Evolutionary conservation across 2,113 vertebrate genomes (phyloP).

Genomic region (Paramisgurnus dabryanus): DNA sequence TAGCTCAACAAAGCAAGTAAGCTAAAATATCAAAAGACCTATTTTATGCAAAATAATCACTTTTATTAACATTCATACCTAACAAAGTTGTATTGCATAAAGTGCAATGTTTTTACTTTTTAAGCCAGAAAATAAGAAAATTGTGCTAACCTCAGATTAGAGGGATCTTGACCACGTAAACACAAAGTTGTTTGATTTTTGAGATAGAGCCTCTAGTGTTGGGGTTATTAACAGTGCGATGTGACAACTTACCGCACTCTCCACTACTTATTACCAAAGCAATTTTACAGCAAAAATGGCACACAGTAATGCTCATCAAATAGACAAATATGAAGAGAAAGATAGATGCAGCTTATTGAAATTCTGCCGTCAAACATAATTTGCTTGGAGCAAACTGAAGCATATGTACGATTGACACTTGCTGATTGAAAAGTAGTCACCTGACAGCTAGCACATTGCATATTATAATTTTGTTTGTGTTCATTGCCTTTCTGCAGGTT

Average conservation of each 20-base stretch:
- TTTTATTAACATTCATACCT: too few relatives aligned
- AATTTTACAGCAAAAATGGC: not conserved
- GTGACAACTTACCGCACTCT: not conserved
- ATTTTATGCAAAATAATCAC: too few relatives aligned
- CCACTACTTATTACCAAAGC: not conserved
- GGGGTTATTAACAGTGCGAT: not conserved
- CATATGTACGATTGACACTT: constrained; percentile 61
- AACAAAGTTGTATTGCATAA: too few relatives aligned
- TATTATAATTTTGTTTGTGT: constrained; percentile 67
- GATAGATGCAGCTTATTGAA: not conserved
- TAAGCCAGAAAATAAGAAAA: too few relatives aligned
- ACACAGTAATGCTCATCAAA: not conserved
- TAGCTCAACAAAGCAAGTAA: too few relatives aligned
- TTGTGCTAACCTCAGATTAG: too few relatives aligned
- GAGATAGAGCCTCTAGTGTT: too few relatives aligned
- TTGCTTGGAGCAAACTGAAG: constrained; percentile 7
- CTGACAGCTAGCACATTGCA: constrained; percentile 60
- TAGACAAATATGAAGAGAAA: not conserved
- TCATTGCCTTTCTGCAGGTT: constrained; percentile 61
- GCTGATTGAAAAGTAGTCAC: constrained; percentile 50
- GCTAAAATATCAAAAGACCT: too few relatives aligned
- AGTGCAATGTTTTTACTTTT: too few relatives aligned
- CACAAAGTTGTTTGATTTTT: too few relatives aligned
- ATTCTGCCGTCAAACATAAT: constrained; percentile 15
- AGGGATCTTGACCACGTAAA: too few relatives aligned